These are phyloP conservation scores for Ctenomys sociabilis DNA, from an alignment of 2,113 vertebrate species.

Conservation along the genomic window DNA sequence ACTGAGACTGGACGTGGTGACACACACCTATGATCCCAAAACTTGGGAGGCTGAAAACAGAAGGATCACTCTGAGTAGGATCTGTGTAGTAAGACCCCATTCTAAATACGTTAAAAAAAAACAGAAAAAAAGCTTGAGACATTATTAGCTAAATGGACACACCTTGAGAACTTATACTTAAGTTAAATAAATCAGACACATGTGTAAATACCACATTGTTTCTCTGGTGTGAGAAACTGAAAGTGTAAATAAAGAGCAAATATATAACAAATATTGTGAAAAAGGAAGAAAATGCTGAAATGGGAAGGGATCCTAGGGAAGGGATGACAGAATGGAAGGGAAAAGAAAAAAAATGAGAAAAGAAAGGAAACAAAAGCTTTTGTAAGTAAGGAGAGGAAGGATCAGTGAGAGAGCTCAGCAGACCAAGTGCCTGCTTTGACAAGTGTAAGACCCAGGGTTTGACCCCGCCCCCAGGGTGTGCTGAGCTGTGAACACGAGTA, in stretches of 20 bases:
- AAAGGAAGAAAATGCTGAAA: not conserved
- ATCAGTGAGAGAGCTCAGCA: too few species aligned
- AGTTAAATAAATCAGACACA: not conserved
- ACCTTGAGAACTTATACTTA: not conserved
- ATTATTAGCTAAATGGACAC: not conserved
- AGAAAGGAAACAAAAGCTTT: not conserved
- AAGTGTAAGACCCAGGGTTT: too few species aligned
- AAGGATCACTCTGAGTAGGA: too few species aligned
- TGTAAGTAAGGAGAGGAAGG: not conserved
- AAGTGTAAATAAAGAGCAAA: not conserved
- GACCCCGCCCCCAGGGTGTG: too few species aligned
- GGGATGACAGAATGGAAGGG: too few species aligned
- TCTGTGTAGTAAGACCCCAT: too few species aligned
- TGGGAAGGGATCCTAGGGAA: not conserved
- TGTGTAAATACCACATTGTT: not conserved
- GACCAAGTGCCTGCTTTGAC: too few species aligned
- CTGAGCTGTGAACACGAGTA: too few species aligned
- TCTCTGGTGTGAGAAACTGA: not conserved
- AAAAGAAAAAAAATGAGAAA: not conserved
- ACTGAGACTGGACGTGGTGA: too few species aligned
- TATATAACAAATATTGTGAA: not conserved
- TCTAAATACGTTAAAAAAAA: too few species aligned
- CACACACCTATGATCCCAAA: too few species aligned
- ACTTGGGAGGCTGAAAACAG: too few species aligned
- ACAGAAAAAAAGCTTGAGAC: not conserved